Conservation (phyloP, 2,888 invertebrate species). For the Calameuta filiformis region DNA sequence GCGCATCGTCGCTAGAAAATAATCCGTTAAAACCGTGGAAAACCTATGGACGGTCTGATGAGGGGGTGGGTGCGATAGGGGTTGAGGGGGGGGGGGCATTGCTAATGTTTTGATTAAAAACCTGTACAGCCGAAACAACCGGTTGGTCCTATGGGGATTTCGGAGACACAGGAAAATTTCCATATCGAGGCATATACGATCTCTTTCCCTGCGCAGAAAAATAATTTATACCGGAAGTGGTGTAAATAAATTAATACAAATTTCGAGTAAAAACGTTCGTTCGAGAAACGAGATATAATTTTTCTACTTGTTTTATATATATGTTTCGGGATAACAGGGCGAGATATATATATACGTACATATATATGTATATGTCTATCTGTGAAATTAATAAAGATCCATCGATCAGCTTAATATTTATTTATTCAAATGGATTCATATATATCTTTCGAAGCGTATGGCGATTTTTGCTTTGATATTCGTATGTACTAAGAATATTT, state of each 20-base stretch:
- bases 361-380: too few species aligned
- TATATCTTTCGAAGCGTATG: too few species aligned
- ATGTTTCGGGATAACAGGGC: not conserved
- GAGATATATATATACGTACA: not conserved
- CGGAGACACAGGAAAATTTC: not conserved
- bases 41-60: constrained; percentile 29
- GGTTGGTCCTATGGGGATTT: not conserved
- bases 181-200: not conserved
- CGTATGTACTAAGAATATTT: not conserved
- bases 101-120: constrained; percentile 4
- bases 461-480: too few species aligned
- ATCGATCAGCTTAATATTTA: not conserved
- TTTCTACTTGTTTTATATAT: not conserved
- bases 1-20: constrained; percentile 32
- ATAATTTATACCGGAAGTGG: not conserved
- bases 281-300: not conserved
- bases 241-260: not conserved
- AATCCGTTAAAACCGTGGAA: constrained; percentile 35
- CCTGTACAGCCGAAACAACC: not conserved
- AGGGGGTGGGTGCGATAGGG: constrained; percentile 1
- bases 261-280: not conserved
- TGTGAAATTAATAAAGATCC: not conserved
- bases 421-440: not conserved
- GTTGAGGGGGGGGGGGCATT: not conserved
- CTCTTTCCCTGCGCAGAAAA: not conserved